Evolutionary conservation across 1,140 invertebrate genomes (phyloP).

Genomic region (Formica selysi): DNA sequence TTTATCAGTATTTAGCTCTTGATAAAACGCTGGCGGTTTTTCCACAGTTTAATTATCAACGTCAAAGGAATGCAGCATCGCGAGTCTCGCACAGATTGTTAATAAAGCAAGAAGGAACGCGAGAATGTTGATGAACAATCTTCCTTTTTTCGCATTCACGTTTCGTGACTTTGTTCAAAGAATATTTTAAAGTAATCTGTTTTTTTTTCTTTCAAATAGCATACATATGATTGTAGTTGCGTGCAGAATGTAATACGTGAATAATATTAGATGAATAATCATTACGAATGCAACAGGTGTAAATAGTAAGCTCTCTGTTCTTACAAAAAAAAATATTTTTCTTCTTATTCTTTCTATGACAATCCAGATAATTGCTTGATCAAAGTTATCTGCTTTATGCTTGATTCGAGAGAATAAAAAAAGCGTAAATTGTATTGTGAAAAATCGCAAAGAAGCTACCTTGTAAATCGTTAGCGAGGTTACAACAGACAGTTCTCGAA

Average conservation of each 20-base stretch:
- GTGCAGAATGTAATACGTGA: slow-evolving; percentile 32
- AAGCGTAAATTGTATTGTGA: neutral
- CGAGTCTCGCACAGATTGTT: slow-evolving; percentile 20
- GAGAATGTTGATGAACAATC: slow-evolving; percentile 30
- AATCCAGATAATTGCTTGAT: neutral
- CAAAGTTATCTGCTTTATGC: neutral
- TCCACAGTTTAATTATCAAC: slow-evolving; percentile 43
- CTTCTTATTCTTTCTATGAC: slow-evolving; percentile 30
- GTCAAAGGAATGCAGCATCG: slow-evolving; percentile 2
- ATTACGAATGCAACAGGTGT: neutral
- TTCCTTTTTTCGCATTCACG: neutral
- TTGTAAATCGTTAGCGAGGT: slow-evolving; percentile 22
- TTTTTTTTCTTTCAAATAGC: neutral
- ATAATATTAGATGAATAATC: slow-evolving; percentile 52
- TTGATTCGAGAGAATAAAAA: neutral
- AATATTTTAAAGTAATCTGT: slow-evolving; percentile 5
- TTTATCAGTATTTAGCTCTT: slow-evolving; percentile 7
- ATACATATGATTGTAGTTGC: slow-evolving; percentile 35
- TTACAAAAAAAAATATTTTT: neutral
- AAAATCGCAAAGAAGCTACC: slow-evolving; percentile 15
- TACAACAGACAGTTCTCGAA: slow-evolving; percentile 34
- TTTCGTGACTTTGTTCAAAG: slow-evolving; percentile 9
- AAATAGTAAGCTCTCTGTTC: neutral
- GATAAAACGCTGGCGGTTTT: slow-evolving; percentile 46
- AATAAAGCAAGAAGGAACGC: slow-evolving; percentile 45